phyloP scores from a whole-genome alignment of 2,113 vertebrate species.

The Gila orcuttii region DNA sequence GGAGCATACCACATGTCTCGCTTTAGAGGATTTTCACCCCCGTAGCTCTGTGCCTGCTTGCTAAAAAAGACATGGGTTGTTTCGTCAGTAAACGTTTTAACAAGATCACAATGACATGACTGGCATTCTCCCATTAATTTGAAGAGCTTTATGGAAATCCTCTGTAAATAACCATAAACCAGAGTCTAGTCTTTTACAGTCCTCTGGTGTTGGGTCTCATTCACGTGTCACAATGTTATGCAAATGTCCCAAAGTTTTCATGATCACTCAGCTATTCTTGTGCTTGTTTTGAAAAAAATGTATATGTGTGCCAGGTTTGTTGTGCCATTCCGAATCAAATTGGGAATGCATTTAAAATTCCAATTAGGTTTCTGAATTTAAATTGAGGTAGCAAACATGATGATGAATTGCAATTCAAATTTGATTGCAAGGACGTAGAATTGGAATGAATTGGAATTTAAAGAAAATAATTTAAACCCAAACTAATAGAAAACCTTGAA shows the following conservation, averaged over 20 bases:
- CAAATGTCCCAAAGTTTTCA: too few relatives aligned
- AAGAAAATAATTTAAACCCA: neutral
- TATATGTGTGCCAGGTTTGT: neutral
- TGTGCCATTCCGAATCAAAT: neutral
- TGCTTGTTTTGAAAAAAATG: neutral
- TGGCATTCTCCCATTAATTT: constrained; percentile 40
- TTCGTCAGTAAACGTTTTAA: constrained; percentile 45
- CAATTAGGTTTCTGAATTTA: neutral
- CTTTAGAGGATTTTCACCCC: constrained; percentile 53
- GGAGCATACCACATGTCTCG: constrained; percentile 48
- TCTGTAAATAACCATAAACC: constrained; percentile 21
- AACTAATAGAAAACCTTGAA: neutral
- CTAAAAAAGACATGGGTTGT: constrained; percentile 28
- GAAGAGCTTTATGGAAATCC: constrained; percentile 13
- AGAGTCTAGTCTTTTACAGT: neutral
- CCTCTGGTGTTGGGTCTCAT: neutral
- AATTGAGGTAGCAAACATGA: neutral
- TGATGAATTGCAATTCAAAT: too few relatives aligned
- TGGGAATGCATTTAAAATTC: neutral
- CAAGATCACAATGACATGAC: constrained; percentile 11
- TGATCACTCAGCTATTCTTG: neutral
- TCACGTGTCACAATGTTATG: neutral
- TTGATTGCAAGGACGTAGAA: neutral
- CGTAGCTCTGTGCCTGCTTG: constrained; percentile 25
- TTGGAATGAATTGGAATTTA: neutral